phyloP scores from a whole-genome alignment of 2,113 vertebrate genomes.

The Pituophis catenifer region DNA sequence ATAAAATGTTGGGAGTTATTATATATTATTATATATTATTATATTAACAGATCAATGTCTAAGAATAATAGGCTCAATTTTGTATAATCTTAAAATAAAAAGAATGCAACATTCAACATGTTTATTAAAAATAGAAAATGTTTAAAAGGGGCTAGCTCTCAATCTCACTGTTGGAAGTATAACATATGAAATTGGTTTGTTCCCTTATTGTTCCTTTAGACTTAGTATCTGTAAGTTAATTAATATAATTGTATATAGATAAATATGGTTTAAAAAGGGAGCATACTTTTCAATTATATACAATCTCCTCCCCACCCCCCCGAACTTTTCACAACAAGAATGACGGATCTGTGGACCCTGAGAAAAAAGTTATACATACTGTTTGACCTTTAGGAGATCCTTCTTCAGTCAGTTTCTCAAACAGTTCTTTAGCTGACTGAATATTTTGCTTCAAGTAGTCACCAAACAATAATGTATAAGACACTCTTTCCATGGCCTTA shows the following conservation, averaged over 20 bases:
- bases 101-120: background rate
- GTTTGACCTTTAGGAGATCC: constrained; percentile 94
- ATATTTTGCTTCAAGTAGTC: constrained; percentile 89
- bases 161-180: background rate
- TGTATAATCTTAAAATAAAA: background rate
- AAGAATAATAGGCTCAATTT: background rate
- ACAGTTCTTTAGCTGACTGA: constrained; percentile 82
- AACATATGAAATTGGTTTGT: background rate
- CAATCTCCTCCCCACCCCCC: background rate
- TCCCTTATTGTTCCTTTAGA: background rate
- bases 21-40: too few species aligned
- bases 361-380: constrained; percentile 65
- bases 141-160: background rate
- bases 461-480: constrained; percentile 91
- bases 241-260: background rate
- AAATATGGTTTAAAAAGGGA: background rate
- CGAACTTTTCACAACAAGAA: background rate
- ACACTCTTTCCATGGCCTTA: constrained; percentile 94
- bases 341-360: background rate
- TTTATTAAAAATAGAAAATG: background rate
- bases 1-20: background rate
- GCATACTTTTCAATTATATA: background rate
- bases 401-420: constrained; percentile 90
- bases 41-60: background rate
- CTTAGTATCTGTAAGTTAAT: background rate